Conservation (phyloP, 2,113 vertebrate species). For the Redunca redunca region DNA sequence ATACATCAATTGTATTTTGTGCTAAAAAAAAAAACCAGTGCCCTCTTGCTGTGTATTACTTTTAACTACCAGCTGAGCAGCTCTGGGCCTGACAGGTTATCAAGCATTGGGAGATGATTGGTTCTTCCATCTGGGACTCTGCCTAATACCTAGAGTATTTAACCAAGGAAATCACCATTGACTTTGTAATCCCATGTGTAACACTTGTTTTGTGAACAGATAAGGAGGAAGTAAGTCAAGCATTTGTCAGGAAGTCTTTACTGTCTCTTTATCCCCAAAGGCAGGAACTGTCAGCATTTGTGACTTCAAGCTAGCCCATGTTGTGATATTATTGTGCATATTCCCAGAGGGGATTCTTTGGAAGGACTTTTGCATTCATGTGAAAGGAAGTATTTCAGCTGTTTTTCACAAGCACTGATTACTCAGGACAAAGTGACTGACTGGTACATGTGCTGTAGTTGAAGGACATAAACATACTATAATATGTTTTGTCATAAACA, state of each 20-base stretch:
- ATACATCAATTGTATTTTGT: slow-evolving; percentile 42
- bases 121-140: slow-evolving; percentile 78
- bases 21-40: background rate
- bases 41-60: slow-evolving; percentile 37
- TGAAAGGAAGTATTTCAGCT: slow-evolving; percentile 77
- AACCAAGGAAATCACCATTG: slow-evolving; percentile 86
- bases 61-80: slow-evolving; percentile 73
- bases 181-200: slow-evolving; percentile 87
- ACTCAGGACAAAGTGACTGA: slow-evolving; percentile 72
- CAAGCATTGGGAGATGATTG: slow-evolving; percentile 86
- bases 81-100: slow-evolving; percentile 82
- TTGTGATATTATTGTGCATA: slow-evolving; percentile 86
- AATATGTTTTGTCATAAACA: slow-evolving; percentile 75
- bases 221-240: slow-evolving; percentile 85
- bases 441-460: slow-evolving; percentile 48
- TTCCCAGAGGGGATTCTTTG: slow-evolving; percentile 81
- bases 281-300: slow-evolving; percentile 87
- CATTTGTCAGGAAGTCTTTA: slow-evolving; percentile 86
- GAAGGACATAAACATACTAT: slow-evolving; percentile 67
- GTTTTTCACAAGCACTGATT: slow-evolving; percentile 64
- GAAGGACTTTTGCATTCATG: slow-evolving; percentile 80
- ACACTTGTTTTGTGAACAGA: slow-evolving; percentile 77
- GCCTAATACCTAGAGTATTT: slow-evolving; percentile 85
- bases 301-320: slow-evolving; percentile 82
- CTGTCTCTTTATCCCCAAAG: slow-evolving; percentile 85